These are phyloP conservation scores for Phalacrocorax aristotelis DNA, from an alignment of 2,113 vertebrate species.

Conservation along the genomic window DNA sequence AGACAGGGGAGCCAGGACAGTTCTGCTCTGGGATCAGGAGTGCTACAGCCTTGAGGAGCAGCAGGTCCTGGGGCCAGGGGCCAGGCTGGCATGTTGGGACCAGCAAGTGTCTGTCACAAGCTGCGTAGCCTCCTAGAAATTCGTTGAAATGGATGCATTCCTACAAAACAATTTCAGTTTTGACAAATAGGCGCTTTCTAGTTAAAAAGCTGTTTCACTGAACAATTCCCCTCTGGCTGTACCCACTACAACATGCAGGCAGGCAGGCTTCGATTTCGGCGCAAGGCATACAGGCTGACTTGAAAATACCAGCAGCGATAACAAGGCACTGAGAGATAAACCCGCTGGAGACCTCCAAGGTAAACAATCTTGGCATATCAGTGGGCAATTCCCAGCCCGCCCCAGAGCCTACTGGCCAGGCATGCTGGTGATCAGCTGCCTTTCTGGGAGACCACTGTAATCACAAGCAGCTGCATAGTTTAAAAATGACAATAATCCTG, in stretches of 20 bases:
- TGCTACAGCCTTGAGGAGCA: background rate
- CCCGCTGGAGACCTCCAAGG: background rate
- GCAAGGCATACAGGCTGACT: background rate
- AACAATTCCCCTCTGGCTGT: background rate
- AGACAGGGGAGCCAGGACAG: background rate
- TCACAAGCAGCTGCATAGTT: background rate
- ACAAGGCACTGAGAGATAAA: background rate
- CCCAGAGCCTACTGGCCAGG: background rate
- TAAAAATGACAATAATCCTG: background rate
- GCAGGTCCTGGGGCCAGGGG: background rate
- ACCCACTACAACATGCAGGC: background rate
- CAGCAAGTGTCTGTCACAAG: background rate
- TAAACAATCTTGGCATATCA: background rate
- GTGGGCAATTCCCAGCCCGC: background rate
- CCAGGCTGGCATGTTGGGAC: background rate
- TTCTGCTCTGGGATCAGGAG: background rate
- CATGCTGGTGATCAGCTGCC: background rate
- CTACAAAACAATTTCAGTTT: background rate
- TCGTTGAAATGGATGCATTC: background rate
- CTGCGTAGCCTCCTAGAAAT: background rate
- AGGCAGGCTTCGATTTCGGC: background rate
- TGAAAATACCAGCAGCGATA: background rate
- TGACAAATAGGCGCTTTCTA: accelerated
- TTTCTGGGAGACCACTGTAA: background rate
- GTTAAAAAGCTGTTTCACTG: background rate